Percentiles rank a stretch among this genome's conserved stretches.
These are phyloP conservation scores for Pristionchus exspectatus DNA, from an alignment of 2,888 invertebrate species.

Conservation along the genomic window DNA sequence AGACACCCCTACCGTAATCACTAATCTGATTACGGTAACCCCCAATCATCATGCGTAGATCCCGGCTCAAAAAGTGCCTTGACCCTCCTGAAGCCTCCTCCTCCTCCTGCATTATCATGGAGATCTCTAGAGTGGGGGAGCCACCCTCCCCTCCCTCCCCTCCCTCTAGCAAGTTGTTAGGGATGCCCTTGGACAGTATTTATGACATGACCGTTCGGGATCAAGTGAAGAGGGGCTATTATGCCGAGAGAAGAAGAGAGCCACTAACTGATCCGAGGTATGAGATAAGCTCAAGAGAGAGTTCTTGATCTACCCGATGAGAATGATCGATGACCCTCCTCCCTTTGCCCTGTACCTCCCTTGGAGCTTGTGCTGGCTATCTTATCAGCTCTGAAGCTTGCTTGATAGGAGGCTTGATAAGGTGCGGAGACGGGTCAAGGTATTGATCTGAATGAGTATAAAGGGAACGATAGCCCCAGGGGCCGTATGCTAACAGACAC, in stretches of 20 bases:
- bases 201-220: conserved; percentile 45
- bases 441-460: background rate
- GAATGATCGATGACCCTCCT: background rate
- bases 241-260: background rate
- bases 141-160: background rate
- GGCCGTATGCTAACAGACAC: conserved; percentile 5
- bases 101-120: conserved; percentile 29
- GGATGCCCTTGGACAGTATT: conserved; percentile 22
- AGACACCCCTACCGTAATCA: background rate
- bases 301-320: conserved; percentile 27
- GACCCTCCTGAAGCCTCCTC: conserved; percentile 29
- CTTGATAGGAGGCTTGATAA: background rate
- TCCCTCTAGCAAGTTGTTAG: background rate
- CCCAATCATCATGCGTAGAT: conserved; percentile 21
- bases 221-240: background rate
- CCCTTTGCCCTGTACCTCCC: background rate
- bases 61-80: conserved; percentile 28
- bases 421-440: background rate
- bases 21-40: conserved; percentile 33
- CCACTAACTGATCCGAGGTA: conserved; percentile 20
- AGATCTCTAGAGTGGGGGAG: conserved; percentile 37
- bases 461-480: background rate
- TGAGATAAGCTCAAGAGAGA: background rate
- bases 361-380: background rate
- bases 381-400: background rate